Evolutionary conservation across 2,113 vertebrate species (phyloP).

Genomic region (Gila orcuttii): DNA sequence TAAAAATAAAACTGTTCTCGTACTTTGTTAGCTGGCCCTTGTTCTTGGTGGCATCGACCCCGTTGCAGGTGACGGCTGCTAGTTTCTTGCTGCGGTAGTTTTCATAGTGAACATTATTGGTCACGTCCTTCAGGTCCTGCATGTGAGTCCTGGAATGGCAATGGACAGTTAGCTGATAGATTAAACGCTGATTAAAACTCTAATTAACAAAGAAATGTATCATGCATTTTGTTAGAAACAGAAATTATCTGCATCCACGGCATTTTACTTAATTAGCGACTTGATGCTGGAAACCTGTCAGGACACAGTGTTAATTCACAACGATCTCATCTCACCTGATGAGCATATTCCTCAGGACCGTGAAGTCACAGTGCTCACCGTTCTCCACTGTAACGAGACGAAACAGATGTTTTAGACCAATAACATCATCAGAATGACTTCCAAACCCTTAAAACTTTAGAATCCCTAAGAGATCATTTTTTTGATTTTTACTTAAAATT

Average conservation of each 20-base stretch:
- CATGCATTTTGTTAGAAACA: no score
- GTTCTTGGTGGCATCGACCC: constrained; percentile 75
- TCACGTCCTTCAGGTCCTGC: constrained; percentile 84
- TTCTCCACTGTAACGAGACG: constrained; percentile 79
- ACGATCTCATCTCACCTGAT: constrained; percentile 71
- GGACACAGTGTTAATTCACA: background rate
- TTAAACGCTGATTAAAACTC: background rate
- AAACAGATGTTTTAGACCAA: constrained; percentile 25
- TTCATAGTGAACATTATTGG: constrained; percentile 83
- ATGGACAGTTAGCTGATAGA: background rate
- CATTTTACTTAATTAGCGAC: background rate
- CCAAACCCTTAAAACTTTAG: background rate
- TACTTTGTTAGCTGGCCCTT: constrained; percentile 82
- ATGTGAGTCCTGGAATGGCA: constrained; percentile 75
- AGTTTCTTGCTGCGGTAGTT: constrained; percentile 83
- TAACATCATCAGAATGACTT: background rate
- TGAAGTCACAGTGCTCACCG: constrained; percentile 83
- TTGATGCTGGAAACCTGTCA: background rate
- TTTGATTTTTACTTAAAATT: background rate
- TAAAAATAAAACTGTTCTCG: background rate
- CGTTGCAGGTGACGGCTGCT: constrained; percentile 81
- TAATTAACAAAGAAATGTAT: no score
- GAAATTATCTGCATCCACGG: background rate
- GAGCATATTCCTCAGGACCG: constrained; percentile 81
- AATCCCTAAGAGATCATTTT: background rate